These are phyloP conservation scores for Drosophila recens DNA, from an alignment of 2,888 invertebrate genomes.

Conservation along the genomic window DNA sequence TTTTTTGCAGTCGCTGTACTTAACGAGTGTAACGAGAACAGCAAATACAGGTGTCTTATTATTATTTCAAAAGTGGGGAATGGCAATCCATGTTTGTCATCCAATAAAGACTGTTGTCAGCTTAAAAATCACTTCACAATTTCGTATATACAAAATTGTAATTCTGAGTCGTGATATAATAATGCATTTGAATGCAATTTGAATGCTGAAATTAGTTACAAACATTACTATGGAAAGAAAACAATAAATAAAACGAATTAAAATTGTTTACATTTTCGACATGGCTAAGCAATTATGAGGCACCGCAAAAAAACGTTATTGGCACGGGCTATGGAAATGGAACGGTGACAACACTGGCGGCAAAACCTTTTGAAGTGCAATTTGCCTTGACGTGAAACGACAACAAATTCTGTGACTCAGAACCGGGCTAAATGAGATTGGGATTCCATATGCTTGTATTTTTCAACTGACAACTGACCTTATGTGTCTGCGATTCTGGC, in stretches of 20 bases:
- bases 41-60: slow-evolving; percentile 30
- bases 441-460: slow-evolving; percentile 19
- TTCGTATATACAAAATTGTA: slow-evolving; percentile 9
- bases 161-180: slow-evolving; percentile 34
- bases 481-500: slow-evolving; percentile 16
- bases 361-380: slow-evolving; percentile 46
- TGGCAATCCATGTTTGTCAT: slow-evolving; percentile 4
- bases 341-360: slow-evolving; percentile 50
- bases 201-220: slow-evolving; percentile 21
- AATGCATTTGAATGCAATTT: slow-evolving; percentile 32
- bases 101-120: slow-evolving; percentile 24
- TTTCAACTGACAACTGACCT: slow-evolving; percentile 27
- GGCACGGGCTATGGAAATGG: slow-evolving; percentile 35
- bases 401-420: slow-evolving; percentile 33
- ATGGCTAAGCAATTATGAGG: slow-evolving; percentile 44
- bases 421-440: slow-evolving; percentile 19
- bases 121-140: slow-evolving; percentile 26
- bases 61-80: slow-evolving; percentile 1
- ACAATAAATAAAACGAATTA: slow-evolving; percentile 37
- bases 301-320: slow-evolving; percentile 19
- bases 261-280: slow-evolving; percentile 47
- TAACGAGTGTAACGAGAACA: slow-evolving; percentile 16
- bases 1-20: not conserved
- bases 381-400: slow-evolving; percentile 17
- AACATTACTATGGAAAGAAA: slow-evolving; percentile 20